phyloP scores from a whole-genome alignment of 2,113 vertebrate genomes.

The Lutjanus erythropterus region DNA sequence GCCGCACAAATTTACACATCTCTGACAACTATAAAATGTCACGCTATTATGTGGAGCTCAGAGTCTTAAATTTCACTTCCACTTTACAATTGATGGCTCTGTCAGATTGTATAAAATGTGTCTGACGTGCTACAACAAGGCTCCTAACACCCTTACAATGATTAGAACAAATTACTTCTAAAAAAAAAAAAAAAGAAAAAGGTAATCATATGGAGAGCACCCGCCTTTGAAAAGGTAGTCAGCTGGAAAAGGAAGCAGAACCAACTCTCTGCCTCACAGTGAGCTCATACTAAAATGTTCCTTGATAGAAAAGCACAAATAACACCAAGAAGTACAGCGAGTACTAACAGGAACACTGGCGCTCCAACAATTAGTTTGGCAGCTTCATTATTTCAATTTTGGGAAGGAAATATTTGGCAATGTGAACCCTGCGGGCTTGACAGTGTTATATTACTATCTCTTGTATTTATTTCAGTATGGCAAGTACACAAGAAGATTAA shows the following conservation, averaged over 20 bases:
- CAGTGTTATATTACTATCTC: conserved; percentile 27
- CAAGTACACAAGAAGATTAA: conserved; percentile 20
- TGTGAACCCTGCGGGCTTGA: conserved; percentile 13
- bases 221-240: conserved; percentile 44
- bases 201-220: conserved; percentile 30
- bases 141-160: conserved; percentile 29
- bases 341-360: conserved; percentile 26
- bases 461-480: conserved; percentile 34
- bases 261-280: conserved; percentile 12
- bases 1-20: conserved; percentile 26
- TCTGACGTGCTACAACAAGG: conserved; percentile 34
- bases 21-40: conserved; percentile 30
- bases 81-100: conserved; percentile 46
- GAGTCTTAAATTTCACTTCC: conserved; percentile 47
- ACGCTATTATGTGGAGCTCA: conserved; percentile 21
- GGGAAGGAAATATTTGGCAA: conserved; percentile 1
- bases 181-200: too few species aligned
- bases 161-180: conserved; percentile 49
- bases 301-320: neutral
- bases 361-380: neutral
- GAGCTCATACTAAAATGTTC: neutral
- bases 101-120: conserved; percentile 39
- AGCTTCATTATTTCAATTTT: conserved; percentile 37
- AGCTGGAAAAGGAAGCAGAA: conserved; percentile 18
- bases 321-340: conserved; percentile 1